phyloP scores from a whole-genome alignment of 2,888 invertebrate genomes.

The Latrodectus hesperus region DNA sequence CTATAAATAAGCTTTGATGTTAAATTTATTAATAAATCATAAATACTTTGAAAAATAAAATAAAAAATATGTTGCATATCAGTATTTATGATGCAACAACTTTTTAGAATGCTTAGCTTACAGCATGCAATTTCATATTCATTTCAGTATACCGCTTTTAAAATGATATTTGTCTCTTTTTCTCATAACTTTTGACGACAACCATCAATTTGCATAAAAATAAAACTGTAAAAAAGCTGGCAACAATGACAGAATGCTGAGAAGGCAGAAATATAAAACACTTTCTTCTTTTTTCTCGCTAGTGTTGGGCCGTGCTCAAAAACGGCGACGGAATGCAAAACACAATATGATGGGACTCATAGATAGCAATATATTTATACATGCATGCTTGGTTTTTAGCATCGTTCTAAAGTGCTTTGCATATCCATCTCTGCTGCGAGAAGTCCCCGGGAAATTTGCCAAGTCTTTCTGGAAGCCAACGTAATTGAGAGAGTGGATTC shows the following conservation, averaged over 20 bases:
- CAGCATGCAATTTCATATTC: too few species aligned
- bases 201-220: too few species aligned
- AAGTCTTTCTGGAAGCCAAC: conserved; percentile 22
- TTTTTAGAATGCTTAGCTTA: too few species aligned
- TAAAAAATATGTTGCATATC: too few species aligned
- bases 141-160: too few species aligned
- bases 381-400: conserved; percentile 28
- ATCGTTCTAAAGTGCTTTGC: conserved; percentile 2
- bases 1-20: too few species aligned
- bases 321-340: not conserved
- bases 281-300: not conserved
- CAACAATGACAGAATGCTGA: not conserved
- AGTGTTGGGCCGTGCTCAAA: not conserved
- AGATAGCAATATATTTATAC: conserved; percentile 16
- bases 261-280: not conserved
- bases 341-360: conserved; percentile 2
- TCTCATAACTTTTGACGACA: too few species aligned
- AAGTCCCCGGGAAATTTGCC: conserved; percentile 43
- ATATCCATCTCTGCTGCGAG: not conserved
- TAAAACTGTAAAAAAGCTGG: too few species aligned
- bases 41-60: too few species aligned
- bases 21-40: too few species aligned
- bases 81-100: too few species aligned
- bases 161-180: too few species aligned
- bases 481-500: conserved; percentile 58